Percentiles rank a stretch among this genome's conserved stretches.
Conservation (phyloP, 1,140 invertebrate species). For the Drosophila repletoides region DNA sequence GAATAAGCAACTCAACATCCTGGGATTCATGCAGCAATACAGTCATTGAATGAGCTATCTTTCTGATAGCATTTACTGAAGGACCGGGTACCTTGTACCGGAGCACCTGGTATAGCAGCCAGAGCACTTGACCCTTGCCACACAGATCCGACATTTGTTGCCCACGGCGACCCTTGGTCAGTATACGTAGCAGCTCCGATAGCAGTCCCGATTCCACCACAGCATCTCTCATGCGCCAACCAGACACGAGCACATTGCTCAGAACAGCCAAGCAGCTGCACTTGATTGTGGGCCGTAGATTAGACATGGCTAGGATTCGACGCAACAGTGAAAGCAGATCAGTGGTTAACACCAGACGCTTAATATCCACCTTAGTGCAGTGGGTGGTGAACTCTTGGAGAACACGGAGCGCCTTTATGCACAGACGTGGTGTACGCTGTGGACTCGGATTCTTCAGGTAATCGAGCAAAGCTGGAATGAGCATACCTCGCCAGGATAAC, state of each 20-base stretch:
- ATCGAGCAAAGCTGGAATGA: not conserved
- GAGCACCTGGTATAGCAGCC: constrained; percentile 45
- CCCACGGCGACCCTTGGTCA: not conserved
- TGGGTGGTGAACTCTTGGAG: constrained; percentile 40
- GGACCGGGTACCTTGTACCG: constrained; percentile 28
- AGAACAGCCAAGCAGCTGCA: constrained; percentile 16
- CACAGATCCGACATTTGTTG: not conserved
- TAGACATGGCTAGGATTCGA: not conserved
- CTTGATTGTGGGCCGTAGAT: constrained; percentile 4
- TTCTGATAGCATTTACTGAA: not conserved
- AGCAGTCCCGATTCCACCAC: constrained; percentile 32
- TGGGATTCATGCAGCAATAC: not conserved
- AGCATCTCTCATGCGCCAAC: constrained; percentile 39
- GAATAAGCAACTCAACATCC: constrained; percentile 24
- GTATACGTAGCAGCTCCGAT: constrained; percentile 3
- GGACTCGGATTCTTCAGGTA: constrained; percentile 1
- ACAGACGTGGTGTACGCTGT: constrained; percentile 7
- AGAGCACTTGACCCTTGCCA: constrained; percentile 12
- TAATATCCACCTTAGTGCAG: constrained; percentile 37
- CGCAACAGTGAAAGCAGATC: constrained; percentile 9
- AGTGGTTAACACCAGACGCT: constrained; percentile 29
- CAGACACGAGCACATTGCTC: constrained; percentile 32
- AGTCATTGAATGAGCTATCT: constrained; percentile 13
- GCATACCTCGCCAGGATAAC: constrained; percentile 3
- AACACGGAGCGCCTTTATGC: constrained; percentile 31